Evolutionary conservation across 64 coral and sea anemone genomes (phyloP), one percentile per base, ranked within the genome.

Genomic region (Stylophora pistillata): DNA sequence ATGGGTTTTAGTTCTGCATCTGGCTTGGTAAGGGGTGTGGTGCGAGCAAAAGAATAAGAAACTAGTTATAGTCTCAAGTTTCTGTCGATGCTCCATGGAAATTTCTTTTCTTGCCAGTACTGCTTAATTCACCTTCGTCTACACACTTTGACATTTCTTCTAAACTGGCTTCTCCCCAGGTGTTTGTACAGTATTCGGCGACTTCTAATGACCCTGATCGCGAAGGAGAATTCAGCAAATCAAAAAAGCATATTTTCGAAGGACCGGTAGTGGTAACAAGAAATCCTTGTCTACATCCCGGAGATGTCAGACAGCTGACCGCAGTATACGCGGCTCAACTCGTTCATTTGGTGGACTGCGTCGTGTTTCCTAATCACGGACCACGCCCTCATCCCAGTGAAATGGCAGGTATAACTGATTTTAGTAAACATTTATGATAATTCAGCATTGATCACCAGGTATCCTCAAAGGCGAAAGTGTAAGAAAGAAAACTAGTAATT

Each of bases 271-370:
- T 91, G 31, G 89, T 95, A 16, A 95, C 94, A 4, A 81, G 94
- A 71, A 95, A 95, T 72, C 94, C 94, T 10, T 95, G 94, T 30
- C 86, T 95, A 71, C 94, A 95, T 78, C 94, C 94, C 55, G 94
- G 94, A 58, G 94, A 95, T 60, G 89, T 95, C 17, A 87, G 94
- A 58, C 76, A 60, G 70, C 94, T 95, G 33, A 86, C 84, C 61
- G 94, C 94, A 2, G 89, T 95, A 21, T 72, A 81, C 31, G 56
- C 70, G 16, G 89, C 89, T 12, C 58, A 85, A 31, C 66, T 95
- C 0, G 57, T 11, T 32, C 94, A 95, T 78, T 70, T 95, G 29
- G 89, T 95, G 52, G 94, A 95, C 74, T 95, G 94, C 78, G 70
- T 95, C 26, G 94, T 95, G 23, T 95, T 95, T 47, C 94, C 94